phyloP scores from a whole-genome alignment of 2,113 vertebrate species.

The Irena cyanogastra region DNA sequence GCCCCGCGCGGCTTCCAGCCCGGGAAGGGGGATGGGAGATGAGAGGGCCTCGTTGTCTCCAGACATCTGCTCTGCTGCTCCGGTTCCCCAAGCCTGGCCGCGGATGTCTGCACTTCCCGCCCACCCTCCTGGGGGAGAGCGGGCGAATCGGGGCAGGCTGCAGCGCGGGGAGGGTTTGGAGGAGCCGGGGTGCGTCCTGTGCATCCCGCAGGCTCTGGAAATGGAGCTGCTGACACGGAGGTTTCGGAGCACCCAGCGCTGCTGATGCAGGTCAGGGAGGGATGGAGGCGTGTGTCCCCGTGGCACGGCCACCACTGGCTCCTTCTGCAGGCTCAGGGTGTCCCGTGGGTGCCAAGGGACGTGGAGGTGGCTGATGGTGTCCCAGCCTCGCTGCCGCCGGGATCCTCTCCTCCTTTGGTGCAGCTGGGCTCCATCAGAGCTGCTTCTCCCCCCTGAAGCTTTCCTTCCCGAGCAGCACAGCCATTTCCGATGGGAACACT shows the following conservation, averaged over 20 bases:
- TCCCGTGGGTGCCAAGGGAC: background rate
- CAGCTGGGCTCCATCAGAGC: slow-evolving; percentile 44
- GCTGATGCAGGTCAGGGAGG: background rate
- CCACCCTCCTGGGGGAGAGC: background rate
- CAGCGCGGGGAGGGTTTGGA: background rate
- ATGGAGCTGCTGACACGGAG: background rate
- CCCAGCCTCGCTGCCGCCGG: accelerated
- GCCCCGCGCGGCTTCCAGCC: background rate
- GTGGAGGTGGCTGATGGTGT: background rate
- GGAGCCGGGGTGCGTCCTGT: background rate
- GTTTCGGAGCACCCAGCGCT: background rate
- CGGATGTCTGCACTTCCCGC: background rate
- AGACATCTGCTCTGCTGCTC: background rate
- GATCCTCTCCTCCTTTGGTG: background rate
- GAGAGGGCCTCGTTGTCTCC: background rate
- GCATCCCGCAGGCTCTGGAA: background rate
- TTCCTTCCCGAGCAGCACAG: background rate
- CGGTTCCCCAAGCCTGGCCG: background rate
- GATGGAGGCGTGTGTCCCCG: accelerated
- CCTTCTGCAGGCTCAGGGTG: accelerated
- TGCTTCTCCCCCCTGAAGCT: slow-evolving; percentile 2
- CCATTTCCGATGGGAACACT: background rate
- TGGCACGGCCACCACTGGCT: accelerated
- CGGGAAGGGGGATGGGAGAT: background rate
- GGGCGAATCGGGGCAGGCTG: background rate